Base-by-base conservation (phyloP, 2,888 invertebrate species). In the Drosophila nigricruria region DNA sequence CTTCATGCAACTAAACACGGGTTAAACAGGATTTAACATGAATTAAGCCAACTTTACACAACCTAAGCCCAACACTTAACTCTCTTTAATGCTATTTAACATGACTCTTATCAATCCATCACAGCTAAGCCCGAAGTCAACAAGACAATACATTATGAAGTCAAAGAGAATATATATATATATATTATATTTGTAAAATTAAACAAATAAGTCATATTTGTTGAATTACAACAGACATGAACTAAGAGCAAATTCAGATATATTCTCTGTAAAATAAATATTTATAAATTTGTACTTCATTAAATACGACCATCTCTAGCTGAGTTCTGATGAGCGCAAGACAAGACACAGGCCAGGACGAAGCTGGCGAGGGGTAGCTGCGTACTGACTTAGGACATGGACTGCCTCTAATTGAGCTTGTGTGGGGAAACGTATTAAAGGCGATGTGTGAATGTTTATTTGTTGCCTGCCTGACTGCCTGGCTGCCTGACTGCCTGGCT, bases 331-430 rank as follows among this genome's bases (percentile, higher is more conserved):
- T 30, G 9, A 43, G 12, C 34, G 14, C 20, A 14, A 32, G 27
- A 43, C 50, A 20, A 14, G 20, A 43, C 8, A 12, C 49, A n/a
- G 38, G 12, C 25, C 10, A n/a, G 18, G 9, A 12, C 14, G 45
- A 38, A 14, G 53, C 27, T 16, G 52, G 32, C 18, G 4, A 30
- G 2, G 14, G 42, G 25, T 9, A 40, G 18, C 20, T 18, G 16
- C 3, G 50, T n/a, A 43, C 50, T 42, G 47, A 54, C 59, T 65
- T 50, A 57, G 52, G 57, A 76, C 58, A 61, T 53, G 49, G 76
- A 62, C 83, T 79, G 79, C 38, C 86, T 85, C 88, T 89, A 85
- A 85, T 85, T 85, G 84, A 85, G 84, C 88, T 87, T 79, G 88
- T 81, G 89, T 84, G 88, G 61, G 85, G 50, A 70, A 87, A 87